These are phyloP conservation scores for Pherbina coryleti DNA, from an alignment of 2,888 invertebrate species.

Conservation along the genomic window DNA sequence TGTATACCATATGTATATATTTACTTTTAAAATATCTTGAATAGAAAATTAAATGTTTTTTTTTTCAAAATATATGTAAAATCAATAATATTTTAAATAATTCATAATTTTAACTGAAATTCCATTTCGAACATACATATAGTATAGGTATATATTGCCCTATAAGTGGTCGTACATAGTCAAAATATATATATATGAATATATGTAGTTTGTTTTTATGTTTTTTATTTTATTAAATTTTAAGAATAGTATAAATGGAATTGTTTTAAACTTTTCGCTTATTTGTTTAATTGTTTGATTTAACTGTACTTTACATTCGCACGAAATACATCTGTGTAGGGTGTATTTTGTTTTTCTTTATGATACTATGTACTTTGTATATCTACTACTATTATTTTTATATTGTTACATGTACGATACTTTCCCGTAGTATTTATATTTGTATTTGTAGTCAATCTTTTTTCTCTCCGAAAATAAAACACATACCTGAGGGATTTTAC, in stretches of 20 bases:
- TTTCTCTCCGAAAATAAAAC: conserved; percentile 75
- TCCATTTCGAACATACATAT: background rate
- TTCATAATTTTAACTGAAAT: background rate
- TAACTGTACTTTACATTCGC: background rate
- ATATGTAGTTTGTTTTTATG: too few relatives aligned
- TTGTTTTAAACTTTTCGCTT: background rate
- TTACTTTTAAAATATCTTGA: conserved; percentile 10
- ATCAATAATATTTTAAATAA: background rate
- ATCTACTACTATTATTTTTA: conserved; percentile 25
- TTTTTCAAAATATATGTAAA: too few relatives aligned
- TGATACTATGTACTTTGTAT: conserved; percentile 42
- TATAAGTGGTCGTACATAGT: background rate
- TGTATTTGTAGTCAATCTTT: conserved; percentile 73
- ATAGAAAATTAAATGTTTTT: background rate
- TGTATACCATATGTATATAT: background rate
- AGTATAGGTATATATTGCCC: background rate
- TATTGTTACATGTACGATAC: conserved; percentile 12
- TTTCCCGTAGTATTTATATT: conserved; percentile 49
- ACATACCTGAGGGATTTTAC: conserved; percentile 71
- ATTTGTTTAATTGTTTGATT: background rate
- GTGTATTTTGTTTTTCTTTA: conserved; percentile 36
- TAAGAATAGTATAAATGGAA: background rate
- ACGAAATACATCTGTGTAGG: background rate
- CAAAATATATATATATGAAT: background rate
- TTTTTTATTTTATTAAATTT: background rate